Percentiles rank a stretch among this genome's conserved stretches.
Conservation (phyloP, 2,113 vertebrate species). For the Oncorhynchus keta region DNA sequence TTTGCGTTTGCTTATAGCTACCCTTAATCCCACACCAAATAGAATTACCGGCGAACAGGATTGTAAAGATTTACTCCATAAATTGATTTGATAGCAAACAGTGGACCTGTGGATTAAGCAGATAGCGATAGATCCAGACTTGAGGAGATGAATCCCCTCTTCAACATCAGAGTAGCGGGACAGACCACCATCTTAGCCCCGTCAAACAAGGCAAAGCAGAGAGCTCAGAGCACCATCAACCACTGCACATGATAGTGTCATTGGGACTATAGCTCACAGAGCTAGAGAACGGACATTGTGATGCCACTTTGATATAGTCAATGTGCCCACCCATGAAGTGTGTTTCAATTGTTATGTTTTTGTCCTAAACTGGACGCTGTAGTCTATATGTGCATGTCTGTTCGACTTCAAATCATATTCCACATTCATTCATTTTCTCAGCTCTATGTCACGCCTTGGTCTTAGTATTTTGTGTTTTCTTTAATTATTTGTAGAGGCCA, state of each 20-base stretch:
- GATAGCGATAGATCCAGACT: slow-evolving; percentile 42
- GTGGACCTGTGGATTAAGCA: slow-evolving; percentile 44
- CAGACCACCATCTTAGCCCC: slow-evolving; percentile 15
- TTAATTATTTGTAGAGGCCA: too few relatives aligned
- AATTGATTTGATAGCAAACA: slow-evolving; percentile 56
- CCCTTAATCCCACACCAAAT: slow-evolving; percentile 57
- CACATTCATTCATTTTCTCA: background rate
- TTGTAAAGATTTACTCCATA: slow-evolving; percentile 57
- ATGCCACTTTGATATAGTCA: background rate
- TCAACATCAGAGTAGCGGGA: slow-evolving; percentile 42
- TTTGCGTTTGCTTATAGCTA: slow-evolving; percentile 36
- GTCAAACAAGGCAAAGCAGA: background rate
- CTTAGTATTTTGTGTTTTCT: too few relatives aligned
- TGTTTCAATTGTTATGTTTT: background rate
- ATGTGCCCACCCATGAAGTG: background rate
- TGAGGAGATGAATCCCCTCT: slow-evolving; percentile 37
- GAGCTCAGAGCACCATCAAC: background rate
- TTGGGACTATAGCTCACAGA: background rate
- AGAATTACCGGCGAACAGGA: slow-evolving; percentile 53
- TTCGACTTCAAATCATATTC: background rate
- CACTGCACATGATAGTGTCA: background rate
- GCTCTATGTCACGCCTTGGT: background rate
- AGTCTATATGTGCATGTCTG: background rate
- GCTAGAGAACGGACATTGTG: background rate
- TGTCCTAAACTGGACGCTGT: background rate